phyloP scores from a whole-genome alignment of 2,888 invertebrate species.

The Agrilus mali region DNA sequence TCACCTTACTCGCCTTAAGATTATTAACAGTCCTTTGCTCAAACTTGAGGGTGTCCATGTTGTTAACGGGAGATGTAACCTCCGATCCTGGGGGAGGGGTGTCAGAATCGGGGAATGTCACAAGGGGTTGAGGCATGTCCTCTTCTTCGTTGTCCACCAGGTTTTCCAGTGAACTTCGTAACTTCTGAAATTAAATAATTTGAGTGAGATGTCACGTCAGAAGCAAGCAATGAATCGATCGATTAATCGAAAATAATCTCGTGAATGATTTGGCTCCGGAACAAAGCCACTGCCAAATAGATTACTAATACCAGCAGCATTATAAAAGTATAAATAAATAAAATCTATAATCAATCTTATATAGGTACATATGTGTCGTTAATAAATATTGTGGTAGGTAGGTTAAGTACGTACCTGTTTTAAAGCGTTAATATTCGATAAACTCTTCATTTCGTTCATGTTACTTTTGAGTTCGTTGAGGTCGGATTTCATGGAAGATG shows the following conservation, averaged over 20 bases:
- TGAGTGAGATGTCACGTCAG: no score
- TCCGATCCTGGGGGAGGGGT: conserved; percentile 48
- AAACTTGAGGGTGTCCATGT: conserved; percentile 60
- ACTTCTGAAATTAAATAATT: conserved; percentile 17
- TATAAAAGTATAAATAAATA: no score
- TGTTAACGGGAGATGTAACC: conserved; percentile 29
- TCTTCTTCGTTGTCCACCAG: conserved; percentile 55
- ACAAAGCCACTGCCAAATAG: no score
- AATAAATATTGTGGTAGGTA: no score
- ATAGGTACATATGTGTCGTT: no score
- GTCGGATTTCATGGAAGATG: conserved; percentile 71
- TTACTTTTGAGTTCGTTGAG: conserved; percentile 68
- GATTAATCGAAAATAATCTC: no score
- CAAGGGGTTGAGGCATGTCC: conserved; percentile 49
- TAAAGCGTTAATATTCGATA: conserved; percentile 25
- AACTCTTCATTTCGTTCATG: conserved; percentile 77
- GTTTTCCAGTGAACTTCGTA: conserved; percentile 66
- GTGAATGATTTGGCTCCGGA: no score
- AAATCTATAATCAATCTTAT: no score
- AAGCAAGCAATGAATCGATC: no score
- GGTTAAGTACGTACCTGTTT: conserved; percentile 3
- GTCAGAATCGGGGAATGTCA: conserved; percentile 67
- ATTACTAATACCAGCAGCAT: no score
- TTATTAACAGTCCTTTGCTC: conserved; percentile 75
- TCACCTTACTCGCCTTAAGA: conserved; percentile 58